These are phyloP conservation scores for Rhabdomys pumilio DNA, from an alignment of 2,797 vertebrate genomes.

Conservation along the genomic window DNA sequence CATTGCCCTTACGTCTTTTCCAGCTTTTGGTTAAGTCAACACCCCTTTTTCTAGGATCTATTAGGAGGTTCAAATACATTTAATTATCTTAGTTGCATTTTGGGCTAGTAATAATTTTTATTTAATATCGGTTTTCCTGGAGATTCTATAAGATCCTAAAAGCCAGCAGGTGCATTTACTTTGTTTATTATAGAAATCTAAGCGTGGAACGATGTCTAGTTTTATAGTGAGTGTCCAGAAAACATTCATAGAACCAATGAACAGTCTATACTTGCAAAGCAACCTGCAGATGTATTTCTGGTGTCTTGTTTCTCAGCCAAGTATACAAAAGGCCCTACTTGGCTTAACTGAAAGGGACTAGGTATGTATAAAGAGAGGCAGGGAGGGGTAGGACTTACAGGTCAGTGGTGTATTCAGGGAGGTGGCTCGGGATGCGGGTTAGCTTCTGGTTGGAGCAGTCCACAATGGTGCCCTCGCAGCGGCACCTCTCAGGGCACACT, in stretches of 20 bases:
- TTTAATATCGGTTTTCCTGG: background rate
- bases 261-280: background rate
- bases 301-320: background rate
- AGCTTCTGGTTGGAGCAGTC: slow-evolving; percentile 98
- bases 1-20: background rate
- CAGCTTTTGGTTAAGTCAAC: background rate
- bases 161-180: background rate
- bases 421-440: slow-evolving; percentile 93
- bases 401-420: slow-evolving; percentile 96
- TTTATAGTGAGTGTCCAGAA: background rate
- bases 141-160: background rate
- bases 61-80: background rate
- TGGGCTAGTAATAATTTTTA: background rate
- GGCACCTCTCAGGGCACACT: slow-evolving; percentile 97
- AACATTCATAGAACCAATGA: background rate
- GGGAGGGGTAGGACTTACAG: slow-evolving; percentile 91
- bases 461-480: slow-evolving; percentile 97
- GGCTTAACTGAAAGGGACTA: background rate
- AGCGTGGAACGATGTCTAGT: background rate
- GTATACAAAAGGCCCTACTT: background rate
- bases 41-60: background rate
- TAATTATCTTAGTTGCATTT: background rate
- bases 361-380: background rate
- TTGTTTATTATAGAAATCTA: background rate
- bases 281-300: background rate